These are phyloP conservation scores for Galago senegalensis DNA, from an alignment of 2,797 vertebrate genomes.

Conservation along the genomic window DNA sequence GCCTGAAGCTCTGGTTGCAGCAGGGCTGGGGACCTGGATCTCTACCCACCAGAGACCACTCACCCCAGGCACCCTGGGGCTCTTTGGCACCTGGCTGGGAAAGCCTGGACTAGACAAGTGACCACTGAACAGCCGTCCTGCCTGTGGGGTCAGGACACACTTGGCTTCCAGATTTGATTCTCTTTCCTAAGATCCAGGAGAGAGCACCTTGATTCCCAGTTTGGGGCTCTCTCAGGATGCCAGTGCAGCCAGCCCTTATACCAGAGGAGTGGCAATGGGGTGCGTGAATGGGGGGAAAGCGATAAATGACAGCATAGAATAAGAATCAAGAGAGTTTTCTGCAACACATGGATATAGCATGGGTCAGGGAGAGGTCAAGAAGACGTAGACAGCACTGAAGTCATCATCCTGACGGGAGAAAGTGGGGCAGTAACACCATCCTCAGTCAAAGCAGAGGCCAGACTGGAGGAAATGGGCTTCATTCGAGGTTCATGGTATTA, in stretches of 20 bases:
- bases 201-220: no score
- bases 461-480: background rate
- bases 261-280: background rate
- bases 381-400: rapidly evolving
- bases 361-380: background rate
- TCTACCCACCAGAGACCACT: background rate
- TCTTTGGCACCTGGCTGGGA: background rate
- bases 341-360: background rate
- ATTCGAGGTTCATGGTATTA: rapidly evolving
- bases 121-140: background rate
- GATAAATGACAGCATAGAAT: background rate
- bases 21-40: background rate
- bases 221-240: no score
- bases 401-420: background rate
- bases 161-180: background rate
- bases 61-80: background rate
- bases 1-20: background rate
- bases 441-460: background rate
- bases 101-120: no score
- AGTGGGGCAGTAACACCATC: rapidly evolving
- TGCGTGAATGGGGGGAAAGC: no score
- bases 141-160: background rate
- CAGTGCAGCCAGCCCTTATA: background rate
- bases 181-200: background rate
- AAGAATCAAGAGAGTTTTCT: background rate